Percentiles rank a stretch among this genome's conserved stretches.
These are phyloP conservation scores for Caenorhabditis angaria DNA, from an alignment of 2,888 invertebrate genomes.

Conservation along the genomic window DNA sequence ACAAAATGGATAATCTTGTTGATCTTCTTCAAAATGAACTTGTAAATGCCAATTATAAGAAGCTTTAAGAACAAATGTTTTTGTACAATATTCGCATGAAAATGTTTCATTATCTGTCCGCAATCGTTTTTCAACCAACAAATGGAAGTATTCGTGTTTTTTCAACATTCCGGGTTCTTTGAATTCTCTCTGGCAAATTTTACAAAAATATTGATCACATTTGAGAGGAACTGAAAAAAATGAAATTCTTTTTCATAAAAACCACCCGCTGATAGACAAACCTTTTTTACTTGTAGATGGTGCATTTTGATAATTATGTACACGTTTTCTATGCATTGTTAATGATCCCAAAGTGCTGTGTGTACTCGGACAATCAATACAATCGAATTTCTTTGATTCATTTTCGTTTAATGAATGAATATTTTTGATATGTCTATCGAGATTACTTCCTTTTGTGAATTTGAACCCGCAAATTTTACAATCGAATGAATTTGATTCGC, in stretches of 20 bases:
- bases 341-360: slow-evolving; percentile 16
- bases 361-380: slow-evolving; percentile 40
- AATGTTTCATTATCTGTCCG: slow-evolving; percentile 6
- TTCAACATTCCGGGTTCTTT: slow-evolving; percentile 15
- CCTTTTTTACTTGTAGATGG: background rate
- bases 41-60: slow-evolving; percentile 29
- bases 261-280: background rate
- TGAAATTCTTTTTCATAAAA: no score
- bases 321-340: slow-evolving; percentile 9
- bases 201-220: slow-evolving; percentile 17
- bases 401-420: slow-evolving; percentile 40
- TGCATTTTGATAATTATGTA: slow-evolving; percentile 10
- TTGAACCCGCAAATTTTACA: slow-evolving; percentile 40
- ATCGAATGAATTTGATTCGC: slow-evolving; percentile 7
- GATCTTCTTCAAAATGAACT: slow-evolving; percentile 12
- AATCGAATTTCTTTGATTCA: slow-evolving; percentile 33
- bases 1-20: slow-evolving; percentile 13
- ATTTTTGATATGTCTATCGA: slow-evolving; percentile 40
- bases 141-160: slow-evolving; percentile 16
- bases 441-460: slow-evolving; percentile 43
- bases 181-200: slow-evolving; percentile 25
- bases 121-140: slow-evolving; percentile 12
- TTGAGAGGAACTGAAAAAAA: slow-evolving; percentile 5
- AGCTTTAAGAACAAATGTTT: slow-evolving; percentile 25
- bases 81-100: slow-evolving; percentile 28